Percentiles rank a stretch among this genome's conserved stretches.
Conservation (phyloP, 2,797 vertebrate species). For the Cossypha polioptera region DNA sequence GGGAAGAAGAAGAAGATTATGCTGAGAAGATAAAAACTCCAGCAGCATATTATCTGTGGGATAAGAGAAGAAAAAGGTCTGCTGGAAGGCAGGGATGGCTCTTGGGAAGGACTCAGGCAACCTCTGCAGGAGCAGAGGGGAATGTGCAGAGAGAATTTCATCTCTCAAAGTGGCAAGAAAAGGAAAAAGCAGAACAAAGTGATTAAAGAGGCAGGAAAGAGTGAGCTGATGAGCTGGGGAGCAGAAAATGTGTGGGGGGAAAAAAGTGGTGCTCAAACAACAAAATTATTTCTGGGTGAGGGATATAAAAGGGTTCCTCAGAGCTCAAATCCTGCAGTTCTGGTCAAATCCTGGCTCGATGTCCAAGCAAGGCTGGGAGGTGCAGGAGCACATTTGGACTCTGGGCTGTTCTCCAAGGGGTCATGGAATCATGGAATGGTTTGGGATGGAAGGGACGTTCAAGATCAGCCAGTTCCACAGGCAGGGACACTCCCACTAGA, state of each 20-base stretch:
- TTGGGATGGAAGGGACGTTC: not conserved
- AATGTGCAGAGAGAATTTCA: not conserved
- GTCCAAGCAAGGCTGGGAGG: not conserved
- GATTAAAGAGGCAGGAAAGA: not conserved
- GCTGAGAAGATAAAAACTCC: slow-evolving; percentile 10
- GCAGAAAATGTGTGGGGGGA: not conserved
- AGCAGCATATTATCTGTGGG: not conserved
- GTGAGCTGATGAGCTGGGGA: not conserved
- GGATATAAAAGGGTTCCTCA: not conserved
- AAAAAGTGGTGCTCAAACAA: not conserved
- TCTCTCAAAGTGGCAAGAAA: not conserved
- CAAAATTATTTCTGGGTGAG: not conserved
- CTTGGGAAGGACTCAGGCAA: not conserved
- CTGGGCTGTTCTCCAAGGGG: not conserved
- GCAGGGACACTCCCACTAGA: not conserved
- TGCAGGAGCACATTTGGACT: fast-evolving
- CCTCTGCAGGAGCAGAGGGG: not conserved
- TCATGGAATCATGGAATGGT: not conserved
- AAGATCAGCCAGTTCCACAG: fast-evolving
- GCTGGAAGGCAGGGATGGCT: not conserved
- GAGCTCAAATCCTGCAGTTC: not conserved
- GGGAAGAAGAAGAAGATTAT: not conserved
- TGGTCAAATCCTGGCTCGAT: fast-evolving
- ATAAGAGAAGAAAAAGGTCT: not conserved
- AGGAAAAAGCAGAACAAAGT: not conserved